Percentiles rank a stretch among this genome's conserved stretches.
Conservation (phyloP, 2,888 invertebrate species). For the Pyrgus malvae region DNA sequence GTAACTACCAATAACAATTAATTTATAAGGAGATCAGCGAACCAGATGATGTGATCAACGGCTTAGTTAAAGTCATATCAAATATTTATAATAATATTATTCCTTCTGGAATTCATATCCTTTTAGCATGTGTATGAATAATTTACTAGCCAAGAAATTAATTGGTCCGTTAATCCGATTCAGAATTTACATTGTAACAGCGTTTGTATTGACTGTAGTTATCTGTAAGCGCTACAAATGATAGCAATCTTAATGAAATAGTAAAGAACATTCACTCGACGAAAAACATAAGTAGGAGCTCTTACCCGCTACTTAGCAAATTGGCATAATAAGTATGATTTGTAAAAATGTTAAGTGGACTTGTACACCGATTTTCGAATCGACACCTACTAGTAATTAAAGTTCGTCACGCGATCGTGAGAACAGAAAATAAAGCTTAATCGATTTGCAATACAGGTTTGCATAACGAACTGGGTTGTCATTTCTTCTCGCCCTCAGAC, state of each 20-base stretch:
- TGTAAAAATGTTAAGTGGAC: constrained; percentile 60
- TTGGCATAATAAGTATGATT: constrained; percentile 68
- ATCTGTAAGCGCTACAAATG: background rate
- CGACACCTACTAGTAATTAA: constrained; percentile 77
- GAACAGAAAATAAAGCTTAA: constrained; percentile 67
- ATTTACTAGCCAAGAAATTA: constrained; percentile 25
- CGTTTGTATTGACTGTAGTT: constrained; percentile 8
- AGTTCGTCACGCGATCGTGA: constrained; percentile 70
- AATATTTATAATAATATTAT: constrained; percentile 10
- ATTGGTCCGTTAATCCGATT: constrained; percentile 8
- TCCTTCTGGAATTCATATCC: constrained; percentile 10
- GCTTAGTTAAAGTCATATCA: constrained; percentile 10
- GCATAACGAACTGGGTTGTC: constrained; percentile 52
- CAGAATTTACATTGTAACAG: constrained; percentile 16
- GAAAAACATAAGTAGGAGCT: constrained; percentile 17
- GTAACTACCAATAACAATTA: background rate
- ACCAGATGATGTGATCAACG: constrained; percentile 9
- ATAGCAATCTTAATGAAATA: constrained; percentile 19
- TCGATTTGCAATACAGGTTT: constrained; percentile 72
- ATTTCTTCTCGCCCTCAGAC: constrained; percentile 61
- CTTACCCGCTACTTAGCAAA: constrained; percentile 49
- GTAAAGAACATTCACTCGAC: constrained; percentile 26
- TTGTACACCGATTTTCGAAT: constrained; percentile 70
- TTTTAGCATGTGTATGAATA: constrained; percentile 17
- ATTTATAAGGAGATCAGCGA: constrained; percentile 2